Conservation (phyloP, 1,140 invertebrate genomes). For the Drosophila parvula region DNA sequence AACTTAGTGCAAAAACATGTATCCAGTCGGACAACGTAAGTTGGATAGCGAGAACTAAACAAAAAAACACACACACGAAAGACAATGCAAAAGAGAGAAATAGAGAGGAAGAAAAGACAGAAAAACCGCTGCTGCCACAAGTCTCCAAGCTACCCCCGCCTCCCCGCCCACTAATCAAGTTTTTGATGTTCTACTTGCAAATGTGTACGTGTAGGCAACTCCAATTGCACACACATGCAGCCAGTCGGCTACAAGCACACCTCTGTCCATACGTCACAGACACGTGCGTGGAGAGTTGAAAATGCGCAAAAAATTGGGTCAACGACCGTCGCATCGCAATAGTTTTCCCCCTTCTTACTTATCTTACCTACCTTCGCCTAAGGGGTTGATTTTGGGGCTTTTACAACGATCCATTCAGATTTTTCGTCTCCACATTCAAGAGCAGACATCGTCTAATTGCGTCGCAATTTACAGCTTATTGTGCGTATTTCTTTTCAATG, state of each 20-base stretch:
- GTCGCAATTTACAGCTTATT: slow-evolving; percentile 43
- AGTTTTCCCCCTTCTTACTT: slow-evolving; percentile 46
- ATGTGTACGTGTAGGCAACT: background rate
- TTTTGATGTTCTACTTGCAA: slow-evolving; percentile 59
- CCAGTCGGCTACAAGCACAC: slow-evolving; percentile 1
- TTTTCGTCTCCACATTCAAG: slow-evolving; percentile 26
- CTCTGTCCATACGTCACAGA: slow-evolving; percentile 18
- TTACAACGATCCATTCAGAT: slow-evolving; percentile 12
- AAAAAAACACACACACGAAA: slow-evolving; percentile 19
- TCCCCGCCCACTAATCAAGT: slow-evolving; percentile 38
- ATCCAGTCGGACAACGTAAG: slow-evolving; percentile 86
- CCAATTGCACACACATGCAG: slow-evolving; percentile 6
- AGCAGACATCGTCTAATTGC: slow-evolving; percentile 47
- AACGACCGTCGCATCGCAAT: slow-evolving; percentile 74
- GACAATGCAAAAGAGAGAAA: slow-evolving; percentile 17
- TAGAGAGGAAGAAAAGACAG: slow-evolving; percentile 32
- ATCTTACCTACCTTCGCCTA: background rate
- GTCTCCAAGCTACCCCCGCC: slow-evolving; percentile 11
- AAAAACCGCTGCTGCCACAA: slow-evolving; percentile 40
- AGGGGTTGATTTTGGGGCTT: slow-evolving; percentile 41
- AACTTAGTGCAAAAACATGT: slow-evolving; percentile 84
- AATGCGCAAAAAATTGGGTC: slow-evolving; percentile 73
- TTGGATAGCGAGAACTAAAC: slow-evolving; percentile 53
- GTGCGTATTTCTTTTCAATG: slow-evolving; percentile 35
- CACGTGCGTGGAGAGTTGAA: slow-evolving; percentile 47